Base-by-base conservation (phyloP, 2,888 invertebrate genomes). In the Leucoptera coffeella region DNA sequence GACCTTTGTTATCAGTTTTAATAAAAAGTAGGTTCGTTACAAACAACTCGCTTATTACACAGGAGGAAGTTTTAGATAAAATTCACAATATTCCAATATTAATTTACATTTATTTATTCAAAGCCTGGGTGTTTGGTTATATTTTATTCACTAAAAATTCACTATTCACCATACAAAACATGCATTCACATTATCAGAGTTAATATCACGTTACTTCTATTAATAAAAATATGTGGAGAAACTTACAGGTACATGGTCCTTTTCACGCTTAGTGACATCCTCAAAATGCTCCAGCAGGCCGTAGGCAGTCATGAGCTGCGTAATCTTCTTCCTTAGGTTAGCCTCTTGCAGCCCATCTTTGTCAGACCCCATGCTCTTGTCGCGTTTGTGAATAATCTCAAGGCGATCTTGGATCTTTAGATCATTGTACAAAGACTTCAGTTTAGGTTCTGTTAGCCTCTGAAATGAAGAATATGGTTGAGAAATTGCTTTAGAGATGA, bases 321-420 rank as follows among this genome's bases (percentile, higher is more conserved):
- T 78, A 1, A 93, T 71, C 47, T 87, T 90, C 28, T 81, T 81
- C 11, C 92, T 65, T 20, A 93, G 45, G 39, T 81, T 80, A 1
- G 88, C 85, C 50, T 89, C 92, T 45, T 83, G 82, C 4, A 87
- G 45, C 0, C 93, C 93, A 42, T 90, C 89, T 39, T 87, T 86
- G 50, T 95, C 94, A 34, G 82, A 77, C 12, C 87, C 87, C 38
- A 92, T 89, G 23, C 82, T 74, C 45, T 83, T 86, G 3, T 85
- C 52, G 43, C 85, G 81, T 51, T 95, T 95, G 51, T 80, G 79
- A 1, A 82, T 78, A 17, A 92, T 69, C 64, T 95, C 93, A 52
- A 91, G 87, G 62, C 93, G 93, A 45, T 95, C 94, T 33, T 94
- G 94, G 22, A 92, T 77, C 65, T 87, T 89, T 4, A 95, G 60